These are phyloP conservation scores for Lasiurus borealis DNA, from an alignment of 2,113 vertebrate species.

Conservation along the genomic window DNA sequence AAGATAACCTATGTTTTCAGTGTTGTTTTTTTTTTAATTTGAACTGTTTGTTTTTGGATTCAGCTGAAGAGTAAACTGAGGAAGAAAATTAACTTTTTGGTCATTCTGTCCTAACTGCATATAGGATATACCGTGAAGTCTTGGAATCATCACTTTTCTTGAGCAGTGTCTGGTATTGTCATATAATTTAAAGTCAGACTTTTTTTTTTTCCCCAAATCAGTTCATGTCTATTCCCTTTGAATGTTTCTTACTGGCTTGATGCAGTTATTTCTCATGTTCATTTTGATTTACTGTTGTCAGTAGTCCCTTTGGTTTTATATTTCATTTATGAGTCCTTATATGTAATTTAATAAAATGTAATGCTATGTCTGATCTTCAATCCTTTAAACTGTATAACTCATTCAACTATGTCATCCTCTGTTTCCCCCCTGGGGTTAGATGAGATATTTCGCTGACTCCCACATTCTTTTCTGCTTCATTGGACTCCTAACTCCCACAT, in stretches of 20 bases:
- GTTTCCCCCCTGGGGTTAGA: background rate
- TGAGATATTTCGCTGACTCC: background rate
- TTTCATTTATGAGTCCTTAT: slow-evolving; percentile 8
- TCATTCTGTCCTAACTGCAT: background rate
- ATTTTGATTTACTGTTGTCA: slow-evolving; percentile 24
- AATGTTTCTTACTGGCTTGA: slow-evolving; percentile 45
- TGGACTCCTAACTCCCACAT: background rate
- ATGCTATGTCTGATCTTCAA: slow-evolving; percentile 20
- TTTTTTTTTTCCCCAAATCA: slow-evolving; percentile 46
- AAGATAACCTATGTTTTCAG: background rate
- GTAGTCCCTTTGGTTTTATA: background rate
- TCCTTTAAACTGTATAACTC: slow-evolving; percentile 38
- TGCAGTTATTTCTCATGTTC: slow-evolving; percentile 49
- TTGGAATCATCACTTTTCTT: slow-evolving; percentile 27
- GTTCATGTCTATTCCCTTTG: background rate
- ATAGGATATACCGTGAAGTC: background rate
- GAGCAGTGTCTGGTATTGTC: slow-evolving; percentile 12
- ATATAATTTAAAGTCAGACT: slow-evolving; percentile 52
- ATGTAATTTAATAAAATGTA: slow-evolving; percentile 37
- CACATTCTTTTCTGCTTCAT: slow-evolving; percentile 20
- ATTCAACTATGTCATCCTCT: background rate
- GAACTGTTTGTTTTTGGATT: background rate
- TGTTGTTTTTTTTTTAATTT: slow-evolving; percentile 24
- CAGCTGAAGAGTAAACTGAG: slow-evolving; percentile 8
- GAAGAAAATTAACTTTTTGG: slow-evolving; percentile 37